Base-by-base conservation (phyloP, 2,888 invertebrate genomes). In the Monochamus alternatus region DNA sequence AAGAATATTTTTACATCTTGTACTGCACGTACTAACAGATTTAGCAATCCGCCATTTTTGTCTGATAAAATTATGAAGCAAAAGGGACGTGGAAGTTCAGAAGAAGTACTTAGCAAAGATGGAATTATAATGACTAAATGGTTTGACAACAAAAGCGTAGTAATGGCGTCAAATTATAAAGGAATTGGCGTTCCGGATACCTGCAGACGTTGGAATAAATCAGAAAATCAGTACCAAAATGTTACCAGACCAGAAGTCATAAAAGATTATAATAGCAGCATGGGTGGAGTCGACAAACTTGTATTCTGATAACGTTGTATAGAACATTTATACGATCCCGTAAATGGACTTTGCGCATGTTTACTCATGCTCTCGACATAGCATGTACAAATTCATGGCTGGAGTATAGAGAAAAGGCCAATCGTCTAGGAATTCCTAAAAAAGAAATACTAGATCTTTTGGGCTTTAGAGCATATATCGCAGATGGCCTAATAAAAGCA, bases 221-320 rank as follows among this genome's bases (percentile, higher is more conserved):
- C 60, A 8, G 64, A 31, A 80, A 81, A 47, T 73, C 73, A 65
- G 80, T 52, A 80, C 69, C 77, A 80, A 30, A 51, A 80, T 58
- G 75, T 86, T 52, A 22, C 44, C 47, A 74, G 82, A 60, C 81
- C 84, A 30, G 79, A 83, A 78, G 79, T 81, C 30, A 77, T 84
- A 32, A 76, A 75, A 74, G 4, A 64, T 22, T 75, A 84, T 65
- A 86, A 86, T 69, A 63, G 74, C 43, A 68, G 75, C 43, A 86
- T 85, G 85, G 85, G 85, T 10, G 85, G 84, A 10, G 84, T 85
- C 4, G 84, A 85, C 75, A 78, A 82, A 63, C 32, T 81, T 10
- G 82, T 75, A 80, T 82, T 74, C 77, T 84, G 63, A 77, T 85
- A 5, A 81, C 75, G n/a, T 72, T 83, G 38, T 85, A 85, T 71